Conservation (phyloP, 2,797 vertebrate genomes). For the Vespertilio murinus region DNA sequence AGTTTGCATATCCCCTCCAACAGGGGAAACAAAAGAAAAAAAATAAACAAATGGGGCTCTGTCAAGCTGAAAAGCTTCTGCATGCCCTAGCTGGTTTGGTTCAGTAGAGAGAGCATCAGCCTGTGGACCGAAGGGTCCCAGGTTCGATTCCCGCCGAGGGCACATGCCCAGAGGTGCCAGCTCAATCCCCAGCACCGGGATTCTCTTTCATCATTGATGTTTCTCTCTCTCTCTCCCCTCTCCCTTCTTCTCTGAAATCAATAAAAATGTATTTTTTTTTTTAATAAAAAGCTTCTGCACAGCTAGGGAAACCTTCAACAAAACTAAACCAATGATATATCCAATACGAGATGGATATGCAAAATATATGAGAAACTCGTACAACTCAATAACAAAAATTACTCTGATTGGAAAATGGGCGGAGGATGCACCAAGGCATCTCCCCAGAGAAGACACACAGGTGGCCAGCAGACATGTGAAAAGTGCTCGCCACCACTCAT, state of each 20-base stretch:
- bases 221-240: too few relatives aligned
- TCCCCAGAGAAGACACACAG: background rate
- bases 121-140: too few relatives aligned
- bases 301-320: too few relatives aligned
- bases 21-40: background rate
- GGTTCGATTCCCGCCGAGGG: too few relatives aligned
- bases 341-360: background rate
- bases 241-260: too few relatives aligned
- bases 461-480: background rate
- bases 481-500: background rate
- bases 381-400: background rate
- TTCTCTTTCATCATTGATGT: too few relatives aligned
- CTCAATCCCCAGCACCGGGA: too few relatives aligned
- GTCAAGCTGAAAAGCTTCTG: too few relatives aligned
- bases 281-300: background rate
- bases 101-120: too few relatives aligned
- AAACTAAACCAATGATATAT: background rate
- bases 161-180: too few relatives aligned
- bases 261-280: too few relatives aligned
- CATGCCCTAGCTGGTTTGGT: too few relatives aligned
- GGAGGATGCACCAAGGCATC: background rate
- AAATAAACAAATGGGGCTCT: background rate
- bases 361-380: background rate
- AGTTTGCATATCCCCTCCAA: background rate
- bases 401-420: background rate